phyloP scores from a whole-genome alignment of 2,113 vertebrate genomes.

The Genyomyrus donnyi region DNA sequence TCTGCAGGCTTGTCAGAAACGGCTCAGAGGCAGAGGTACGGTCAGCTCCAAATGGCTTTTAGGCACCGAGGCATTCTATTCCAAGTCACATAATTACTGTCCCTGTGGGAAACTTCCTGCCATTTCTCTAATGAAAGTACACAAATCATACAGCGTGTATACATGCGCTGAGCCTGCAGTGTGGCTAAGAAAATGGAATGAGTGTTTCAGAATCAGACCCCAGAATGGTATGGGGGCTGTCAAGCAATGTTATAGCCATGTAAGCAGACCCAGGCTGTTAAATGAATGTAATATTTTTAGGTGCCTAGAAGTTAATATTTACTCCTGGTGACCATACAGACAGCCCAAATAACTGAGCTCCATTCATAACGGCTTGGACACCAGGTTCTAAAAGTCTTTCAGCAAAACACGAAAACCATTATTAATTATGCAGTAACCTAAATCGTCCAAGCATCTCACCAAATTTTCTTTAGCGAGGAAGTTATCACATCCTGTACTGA shows the following conservation, averaged over 20 bases:
- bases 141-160: neutral
- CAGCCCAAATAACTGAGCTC: neutral
- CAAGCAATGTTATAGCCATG: neutral
- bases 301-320: neutral
- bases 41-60: constrained; percentile 2
- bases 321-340: neutral
- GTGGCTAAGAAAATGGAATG: neutral
- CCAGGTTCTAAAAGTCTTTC: neutral
- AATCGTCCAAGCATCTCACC: neutral
- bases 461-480: neutral
- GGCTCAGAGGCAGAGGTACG: neutral
- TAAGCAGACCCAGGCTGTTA: neutral
- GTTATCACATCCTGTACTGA: neutral
- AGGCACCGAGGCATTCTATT: neutral
- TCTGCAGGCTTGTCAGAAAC: neutral
- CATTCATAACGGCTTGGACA: neutral
- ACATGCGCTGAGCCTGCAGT: neutral
- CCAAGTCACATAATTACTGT: neutral
- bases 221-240: neutral
- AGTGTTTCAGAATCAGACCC: neutral
- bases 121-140: neutral
- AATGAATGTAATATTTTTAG: neutral
- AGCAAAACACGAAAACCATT: neutral
- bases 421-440: neutral
- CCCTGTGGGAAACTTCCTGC: neutral